Evolutionary conservation across 1,140 invertebrate species (phyloP).

Genomic region (Littorina saxatilis): DNA sequence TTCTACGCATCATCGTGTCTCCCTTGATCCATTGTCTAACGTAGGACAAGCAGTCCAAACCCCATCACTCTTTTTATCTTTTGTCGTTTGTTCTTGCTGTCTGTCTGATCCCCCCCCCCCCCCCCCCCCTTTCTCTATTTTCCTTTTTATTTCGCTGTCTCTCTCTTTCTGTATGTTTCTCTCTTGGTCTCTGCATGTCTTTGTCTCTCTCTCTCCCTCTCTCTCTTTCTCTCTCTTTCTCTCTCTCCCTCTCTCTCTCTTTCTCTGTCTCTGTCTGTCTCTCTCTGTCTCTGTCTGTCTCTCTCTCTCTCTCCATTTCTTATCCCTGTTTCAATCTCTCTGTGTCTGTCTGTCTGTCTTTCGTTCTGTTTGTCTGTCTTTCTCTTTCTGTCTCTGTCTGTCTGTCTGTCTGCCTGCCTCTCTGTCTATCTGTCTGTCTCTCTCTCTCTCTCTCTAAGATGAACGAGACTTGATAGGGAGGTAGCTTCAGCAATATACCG

Average conservation of each 20-base stretch:
- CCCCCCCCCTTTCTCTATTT: too few relatives aligned
- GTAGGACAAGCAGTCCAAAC: too few relatives aligned
- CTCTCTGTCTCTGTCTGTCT: background rate
- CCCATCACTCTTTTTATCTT: too few relatives aligned
- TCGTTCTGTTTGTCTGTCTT: background rate
- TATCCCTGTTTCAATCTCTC: too few relatives aligned
- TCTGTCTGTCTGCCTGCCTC: background rate
- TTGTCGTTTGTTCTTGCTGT: too few relatives aligned
- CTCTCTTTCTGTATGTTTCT: too few relatives aligned
- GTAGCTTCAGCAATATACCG: background rate
- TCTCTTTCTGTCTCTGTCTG: background rate
- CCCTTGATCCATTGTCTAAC: too few relatives aligned
- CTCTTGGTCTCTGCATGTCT: background rate
- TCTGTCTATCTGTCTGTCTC: background rate
- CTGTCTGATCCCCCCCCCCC: too few relatives aligned
- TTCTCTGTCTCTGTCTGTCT: constrained; percentile 1
- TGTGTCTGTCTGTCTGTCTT: background rate
- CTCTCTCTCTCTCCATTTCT: too few relatives aligned
- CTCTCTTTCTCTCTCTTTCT: constrained; percentile 13
- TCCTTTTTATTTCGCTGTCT: too few relatives aligned
- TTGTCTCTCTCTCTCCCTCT: constrained; percentile 3
- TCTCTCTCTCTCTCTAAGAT: background rate
- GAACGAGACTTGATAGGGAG: too few relatives aligned
- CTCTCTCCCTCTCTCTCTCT: constrained; percentile 12
- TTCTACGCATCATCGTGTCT: too few relatives aligned